These are phyloP conservation scores for Sebastes nivosus DNA, from an alignment of 2,797 vertebrate genomes.

Conservation along the genomic window DNA sequence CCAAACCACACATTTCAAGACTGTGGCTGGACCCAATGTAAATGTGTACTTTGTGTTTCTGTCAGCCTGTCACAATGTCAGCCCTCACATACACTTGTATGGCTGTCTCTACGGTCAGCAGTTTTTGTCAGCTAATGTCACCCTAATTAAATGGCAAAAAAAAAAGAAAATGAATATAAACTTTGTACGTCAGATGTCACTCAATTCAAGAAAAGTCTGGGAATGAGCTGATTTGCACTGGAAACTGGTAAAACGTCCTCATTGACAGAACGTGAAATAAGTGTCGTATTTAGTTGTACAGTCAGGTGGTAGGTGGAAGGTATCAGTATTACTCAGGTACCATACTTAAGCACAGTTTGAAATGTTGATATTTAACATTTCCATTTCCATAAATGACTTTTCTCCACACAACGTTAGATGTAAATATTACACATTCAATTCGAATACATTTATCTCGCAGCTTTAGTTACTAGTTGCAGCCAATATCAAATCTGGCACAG, in stretches of 20 bases:
- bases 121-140: neutral
- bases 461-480: neutral
- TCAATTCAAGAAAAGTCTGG: neutral
- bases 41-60: conserved; percentile 1
- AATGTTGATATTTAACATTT: neutral
- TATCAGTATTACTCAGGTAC: neutral
- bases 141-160: neutral
- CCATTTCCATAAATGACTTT: neutral
- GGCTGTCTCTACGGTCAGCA: neutral
- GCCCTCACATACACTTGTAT: neutral
- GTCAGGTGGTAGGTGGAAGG: neutral
- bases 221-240: neutral
- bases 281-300: neutral
- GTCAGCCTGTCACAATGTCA: conserved; percentile 14
- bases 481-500: neutral
- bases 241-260: neutral
- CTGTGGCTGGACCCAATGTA: neutral
- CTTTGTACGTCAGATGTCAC: neutral
- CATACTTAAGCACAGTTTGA: neutral
- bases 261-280: neutral
- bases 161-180: neutral
- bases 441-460: neutral
- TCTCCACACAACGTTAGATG: neutral
- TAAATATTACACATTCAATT: neutral
- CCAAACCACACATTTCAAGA: neutral